These are phyloP conservation scores for Neopelma chrysocephalum DNA, from an alignment of 2,797 vertebrate genomes.

Conservation along the genomic window DNA sequence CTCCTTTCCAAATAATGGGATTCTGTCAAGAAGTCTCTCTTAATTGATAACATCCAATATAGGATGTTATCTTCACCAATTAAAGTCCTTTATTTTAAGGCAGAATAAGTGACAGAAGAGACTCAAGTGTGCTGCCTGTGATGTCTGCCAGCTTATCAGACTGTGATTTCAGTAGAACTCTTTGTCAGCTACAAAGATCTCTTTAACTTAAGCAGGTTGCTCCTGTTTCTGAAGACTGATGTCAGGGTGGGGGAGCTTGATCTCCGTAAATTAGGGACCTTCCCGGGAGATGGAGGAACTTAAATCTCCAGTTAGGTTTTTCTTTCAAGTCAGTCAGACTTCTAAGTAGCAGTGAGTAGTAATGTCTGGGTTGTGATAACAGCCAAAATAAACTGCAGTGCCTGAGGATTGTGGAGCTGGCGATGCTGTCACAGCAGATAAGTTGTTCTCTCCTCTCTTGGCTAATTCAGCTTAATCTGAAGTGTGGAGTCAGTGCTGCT, in stretches of 20 bases:
- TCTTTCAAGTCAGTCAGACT: neutral
- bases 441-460: neutral
- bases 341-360: neutral
- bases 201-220: neutral
- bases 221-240: neutral
- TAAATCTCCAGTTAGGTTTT: neutral
- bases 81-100: neutral
- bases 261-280: accelerated
- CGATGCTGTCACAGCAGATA: neutral
- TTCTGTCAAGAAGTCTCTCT: neutral
- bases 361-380: neutral
- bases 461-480: neutral
- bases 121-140: neutral
- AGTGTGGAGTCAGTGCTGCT: neutral
- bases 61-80: neutral
- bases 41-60: neutral
- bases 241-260: neutral
- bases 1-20: neutral
- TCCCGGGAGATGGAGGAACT: neutral
- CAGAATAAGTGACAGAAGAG: neutral
- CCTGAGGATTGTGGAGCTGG: neutral
- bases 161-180: neutral
- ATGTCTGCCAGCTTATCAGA: neutral
- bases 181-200: neutral
- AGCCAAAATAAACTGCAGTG: neutral